Evolutionary conservation across 2,888 invertebrate species (phyloP).

Genomic region (Netelia inedita): DNA sequence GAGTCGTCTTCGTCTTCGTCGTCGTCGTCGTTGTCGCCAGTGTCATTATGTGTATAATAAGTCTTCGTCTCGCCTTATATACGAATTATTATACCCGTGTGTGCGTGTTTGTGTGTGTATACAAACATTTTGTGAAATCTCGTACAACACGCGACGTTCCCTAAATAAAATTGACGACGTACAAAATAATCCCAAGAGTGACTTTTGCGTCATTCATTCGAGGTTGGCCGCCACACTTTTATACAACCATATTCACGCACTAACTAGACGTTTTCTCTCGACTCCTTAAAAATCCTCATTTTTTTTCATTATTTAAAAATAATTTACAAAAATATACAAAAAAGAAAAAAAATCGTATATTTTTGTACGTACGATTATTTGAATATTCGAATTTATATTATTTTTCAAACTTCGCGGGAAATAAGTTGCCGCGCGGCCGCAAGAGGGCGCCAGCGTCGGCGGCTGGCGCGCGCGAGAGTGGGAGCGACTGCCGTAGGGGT

Average conservation of each 20-base stretch:
- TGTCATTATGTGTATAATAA: constrained; percentile 6
- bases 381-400: too few relatives aligned
- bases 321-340: too few relatives aligned
- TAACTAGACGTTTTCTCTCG: neutral
- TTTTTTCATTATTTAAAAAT: too few relatives aligned
- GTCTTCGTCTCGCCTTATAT: neutral
- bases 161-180: constrained; percentile 79
- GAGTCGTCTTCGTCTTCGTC: neutral
- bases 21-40: neutral
- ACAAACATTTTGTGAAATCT: constrained; percentile 19
- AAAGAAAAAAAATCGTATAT: too few relatives aligned
- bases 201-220: constrained; percentile 78
- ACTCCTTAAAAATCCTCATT: too few relatives aligned
- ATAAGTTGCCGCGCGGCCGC: too few relatives aligned
- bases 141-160: constrained; percentile 64
- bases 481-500: too few relatives aligned
- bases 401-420: too few relatives aligned
- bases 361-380: too few relatives aligned
- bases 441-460: too few relatives aligned
- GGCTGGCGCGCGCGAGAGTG: too few relatives aligned
- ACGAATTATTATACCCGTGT: neutral
- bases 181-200: constrained; percentile 78
- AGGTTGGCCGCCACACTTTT: constrained; percentile 45
- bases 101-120: neutral
- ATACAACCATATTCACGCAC: constrained; percentile 35